These are phyloP conservation scores for Cerceris rybyensis DNA, from an alignment of 2,888 invertebrate genomes.

Conservation along the genomic window DNA sequence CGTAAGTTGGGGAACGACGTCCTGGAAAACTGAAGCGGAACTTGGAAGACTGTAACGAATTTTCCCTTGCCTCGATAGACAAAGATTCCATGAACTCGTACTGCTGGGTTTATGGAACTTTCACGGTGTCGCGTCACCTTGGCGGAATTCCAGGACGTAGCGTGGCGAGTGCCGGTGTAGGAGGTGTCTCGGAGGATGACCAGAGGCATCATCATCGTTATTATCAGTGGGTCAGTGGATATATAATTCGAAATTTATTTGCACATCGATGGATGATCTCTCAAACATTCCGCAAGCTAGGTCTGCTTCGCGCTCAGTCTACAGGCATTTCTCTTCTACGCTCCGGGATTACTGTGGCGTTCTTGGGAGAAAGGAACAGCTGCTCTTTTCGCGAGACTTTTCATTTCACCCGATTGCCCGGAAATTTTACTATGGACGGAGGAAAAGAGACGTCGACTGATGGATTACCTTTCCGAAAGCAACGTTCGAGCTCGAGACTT, in stretches of 20 bases:
- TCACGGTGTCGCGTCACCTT: slow-evolving; percentile 82
- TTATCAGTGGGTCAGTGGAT: slow-evolving; percentile 87
- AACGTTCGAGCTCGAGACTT: slow-evolving; percentile 85
- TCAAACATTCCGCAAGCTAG: slow-evolving; percentile 58
- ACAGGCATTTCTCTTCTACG: slow-evolving; percentile 87
- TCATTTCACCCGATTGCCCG: slow-evolving; percentile 83
- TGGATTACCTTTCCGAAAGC: slow-evolving; percentile 84
- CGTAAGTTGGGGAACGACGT: neutral
- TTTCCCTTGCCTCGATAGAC: slow-evolving; percentile 70
- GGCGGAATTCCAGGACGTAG: slow-evolving; percentile 83
- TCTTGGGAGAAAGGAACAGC: slow-evolving; percentile 87
- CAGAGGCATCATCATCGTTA: slow-evolving; percentile 85
- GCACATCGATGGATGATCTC: neutral
- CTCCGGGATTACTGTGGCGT: slow-evolving; percentile 89
- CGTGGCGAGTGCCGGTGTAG: slow-evolving; percentile 84
- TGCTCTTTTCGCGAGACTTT: slow-evolving; percentile 84
- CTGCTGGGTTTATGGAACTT: slow-evolving; percentile 91
- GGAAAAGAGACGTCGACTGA: slow-evolving; percentile 83
- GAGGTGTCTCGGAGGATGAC: slow-evolving; percentile 79
- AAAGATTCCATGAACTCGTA: slow-evolving; percentile 88
- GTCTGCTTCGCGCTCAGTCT: slow-evolving; percentile 86
- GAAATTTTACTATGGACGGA: slow-evolving; percentile 83
- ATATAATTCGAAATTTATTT: neutral
- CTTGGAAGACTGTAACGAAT: neutral
- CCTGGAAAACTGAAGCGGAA: no score